Base-by-base conservation (phyloP, 2,888 invertebrate genomes). In the Meloe dianella region DNA sequence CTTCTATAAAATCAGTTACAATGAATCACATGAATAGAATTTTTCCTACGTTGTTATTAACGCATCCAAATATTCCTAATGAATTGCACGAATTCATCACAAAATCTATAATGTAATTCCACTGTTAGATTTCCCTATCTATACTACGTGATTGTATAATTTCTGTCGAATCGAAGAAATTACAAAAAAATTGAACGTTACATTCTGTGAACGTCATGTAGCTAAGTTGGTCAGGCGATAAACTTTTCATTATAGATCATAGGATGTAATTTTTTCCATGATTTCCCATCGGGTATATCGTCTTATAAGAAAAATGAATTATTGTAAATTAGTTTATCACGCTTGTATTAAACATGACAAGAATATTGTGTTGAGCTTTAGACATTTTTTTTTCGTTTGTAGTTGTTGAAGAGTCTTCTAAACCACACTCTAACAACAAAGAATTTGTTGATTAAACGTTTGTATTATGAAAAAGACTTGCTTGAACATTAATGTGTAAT, bases 261-360 rank as follows among this genome's bases (percentile, higher is more conserved):
- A 58, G 9, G 12, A 57, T 61, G 69, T 67, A 69, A 67, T 70
- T 70, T 68, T 68, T 67, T 70, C 61, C 63, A 64, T 60, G 67
- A 70, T 70, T 70, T 70, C 69, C 69, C 69, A 67, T 63, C 62
- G 69, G 69, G 67, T 67, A n/a, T n/a, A 38, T 65, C 58, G 51
- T 61, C 27, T 38, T 65, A 61, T 62, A 66, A 70, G 65, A 63
- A 64, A 67, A 70, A 67, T 70, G 65, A 70, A 64, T 67, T 65
- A 70, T 70, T 67, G 67, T 65, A 63, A 63, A 63, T 63, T 65
- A 64, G 61, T 64, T 64, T 64, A 64, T 67, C 65, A 62, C 64
- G 62, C 57, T 56, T 58, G 57, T 60, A 54, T 2, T 60, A 65
- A 65, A 68, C 65, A 68, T 68, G 68, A 68, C 68, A 63, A 59